Evolutionary conservation across 1,140 invertebrate genomes (phyloP), one percentile per base, ranked within the genome.

Genomic region (Lerema accius): DNA sequence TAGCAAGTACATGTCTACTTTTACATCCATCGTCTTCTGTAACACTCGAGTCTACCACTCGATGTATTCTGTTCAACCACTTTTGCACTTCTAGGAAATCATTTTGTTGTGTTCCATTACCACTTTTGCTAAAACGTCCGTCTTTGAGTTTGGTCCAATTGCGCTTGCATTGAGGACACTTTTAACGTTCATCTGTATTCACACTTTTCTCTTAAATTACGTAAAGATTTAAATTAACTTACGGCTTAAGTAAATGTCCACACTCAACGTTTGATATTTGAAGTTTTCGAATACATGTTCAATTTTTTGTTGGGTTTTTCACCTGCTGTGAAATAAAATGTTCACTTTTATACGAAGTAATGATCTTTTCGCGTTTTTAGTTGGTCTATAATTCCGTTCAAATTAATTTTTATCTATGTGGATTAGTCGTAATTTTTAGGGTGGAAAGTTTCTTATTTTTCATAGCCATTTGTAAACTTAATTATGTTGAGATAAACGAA

Each of bases 1-100:
- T 23, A 65, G 58, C 17, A 53, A 28, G 16, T 63, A 67, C 59
- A 67, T 56, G 19, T 67, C 65, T 45, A 67, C 59, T 50, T 63
- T 67, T 19, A 59, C 26, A 19, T 59, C 56, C 56, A 59, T 59
- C 42, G 45, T 46, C 43, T 55, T 42, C 13, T 39, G 39, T 15
- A 40, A 53, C 49, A 53, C 16, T 39, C 35, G 10, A 65, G 37
- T 53, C 15, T 50, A 32, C 19, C 53, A 58, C 16, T 63, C 17
- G 35, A 37, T 32, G 7, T 32, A 4, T 3, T 48, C 19, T 48
- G 0, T 17, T 14, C 3, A 14, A 28, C 11, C n/a, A 28, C 45
- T 14, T 4, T 11, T 14, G 11, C 23, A 40, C 16, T 53, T 40
- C 39, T 28, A 43, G 11, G 10, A 58, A 45, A 58, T 45, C 53